Evolutionary conservation across 2,888 invertebrate species (phyloP).

Genomic region (Ganaspis brasiliensis): DNA sequence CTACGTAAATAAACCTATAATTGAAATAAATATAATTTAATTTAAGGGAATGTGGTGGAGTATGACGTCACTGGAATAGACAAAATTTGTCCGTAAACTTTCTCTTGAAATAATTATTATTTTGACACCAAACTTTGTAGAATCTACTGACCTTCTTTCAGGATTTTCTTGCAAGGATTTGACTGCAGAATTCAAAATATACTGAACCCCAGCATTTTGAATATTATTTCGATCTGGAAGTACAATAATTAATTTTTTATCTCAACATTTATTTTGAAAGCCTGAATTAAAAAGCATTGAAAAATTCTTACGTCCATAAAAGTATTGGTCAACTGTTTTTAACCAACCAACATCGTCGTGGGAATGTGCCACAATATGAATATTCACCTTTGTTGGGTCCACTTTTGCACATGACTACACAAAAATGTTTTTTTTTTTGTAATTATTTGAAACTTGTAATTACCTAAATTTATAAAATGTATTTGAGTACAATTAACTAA

Average conservation of each 20-base stretch:
- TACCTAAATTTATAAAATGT: too few species aligned
- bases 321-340: constrained; percentile 96
- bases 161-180: constrained; percentile 87
- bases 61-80: too few species aligned
- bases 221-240: constrained; percentile 76
- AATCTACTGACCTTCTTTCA: constrained; percentile 83
- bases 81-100: too few species aligned
- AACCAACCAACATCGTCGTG: constrained; percentile 98
- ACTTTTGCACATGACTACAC: constrained; percentile 79
- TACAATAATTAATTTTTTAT: neutral
- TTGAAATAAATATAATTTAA: too few species aligned
- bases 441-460: too few species aligned
- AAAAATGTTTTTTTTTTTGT: neutral
- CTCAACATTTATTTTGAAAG: neutral
- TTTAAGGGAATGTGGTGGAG: too few species aligned
- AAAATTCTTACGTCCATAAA: constrained; percentile 87
- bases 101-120: too few species aligned
- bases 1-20: constrained; percentile 88
- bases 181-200: constrained; percentile 93
- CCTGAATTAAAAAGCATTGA: too few species aligned
- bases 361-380: constrained; percentile 90
- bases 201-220: constrained; percentile 93
- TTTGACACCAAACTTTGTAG: too few species aligned
- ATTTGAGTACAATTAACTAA: too few species aligned
- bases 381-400: constrained; percentile 82